phyloP scores from a whole-genome alignment of 2,113 vertebrate species.

The Labeo rohita region DNA sequence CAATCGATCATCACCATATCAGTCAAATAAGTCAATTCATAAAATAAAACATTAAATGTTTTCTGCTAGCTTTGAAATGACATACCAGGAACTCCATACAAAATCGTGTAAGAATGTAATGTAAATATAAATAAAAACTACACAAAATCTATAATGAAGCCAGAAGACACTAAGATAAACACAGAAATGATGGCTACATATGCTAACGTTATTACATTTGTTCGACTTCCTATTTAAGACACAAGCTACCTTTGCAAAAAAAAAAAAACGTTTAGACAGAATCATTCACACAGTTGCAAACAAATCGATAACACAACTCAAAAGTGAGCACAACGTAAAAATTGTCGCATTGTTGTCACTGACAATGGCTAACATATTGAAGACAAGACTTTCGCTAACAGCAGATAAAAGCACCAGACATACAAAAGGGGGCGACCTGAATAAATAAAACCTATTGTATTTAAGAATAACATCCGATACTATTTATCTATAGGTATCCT shows the following conservation, averaged over 20 bases:
- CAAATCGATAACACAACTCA: neutral
- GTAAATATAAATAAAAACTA: neutral
- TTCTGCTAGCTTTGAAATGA: neutral
- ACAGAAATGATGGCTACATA: neutral
- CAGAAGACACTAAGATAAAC: neutral
- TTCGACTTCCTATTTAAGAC: neutral
- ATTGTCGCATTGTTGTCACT: conserved; percentile 23
- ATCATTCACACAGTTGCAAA: neutral
- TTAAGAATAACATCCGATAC: neutral
- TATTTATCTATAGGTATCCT: neutral
- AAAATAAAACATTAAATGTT: neutral
- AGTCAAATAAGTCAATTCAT: neutral
- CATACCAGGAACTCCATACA: neutral
- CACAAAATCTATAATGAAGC: neutral
- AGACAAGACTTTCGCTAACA: neutral
- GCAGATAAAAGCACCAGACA: neutral
- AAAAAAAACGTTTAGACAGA: neutral
- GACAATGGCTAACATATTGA: conserved; percentile 10
- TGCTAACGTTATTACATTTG: neutral
- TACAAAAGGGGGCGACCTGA: neutral
- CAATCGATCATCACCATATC: neutral
- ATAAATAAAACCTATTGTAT: neutral
- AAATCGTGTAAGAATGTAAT: neutral
- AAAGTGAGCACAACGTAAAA: neutral
- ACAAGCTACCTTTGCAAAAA: neutral